Conservation (phyloP, 1,140 invertebrate species). For the Megalonaias nervosa region DNA sequence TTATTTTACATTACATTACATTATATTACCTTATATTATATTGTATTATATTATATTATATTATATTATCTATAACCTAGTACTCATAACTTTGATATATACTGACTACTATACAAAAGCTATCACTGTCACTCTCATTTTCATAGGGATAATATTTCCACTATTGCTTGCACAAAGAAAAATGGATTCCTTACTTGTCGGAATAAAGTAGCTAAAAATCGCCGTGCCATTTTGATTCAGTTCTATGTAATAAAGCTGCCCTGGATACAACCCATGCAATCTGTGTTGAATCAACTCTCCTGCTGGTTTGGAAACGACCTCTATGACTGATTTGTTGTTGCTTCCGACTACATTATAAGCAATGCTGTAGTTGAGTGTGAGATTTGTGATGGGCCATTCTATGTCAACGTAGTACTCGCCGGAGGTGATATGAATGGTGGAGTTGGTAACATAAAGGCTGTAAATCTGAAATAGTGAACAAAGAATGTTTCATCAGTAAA, state of each 20-base stretch:
- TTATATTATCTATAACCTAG: too few species aligned
- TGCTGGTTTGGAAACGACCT: background rate
- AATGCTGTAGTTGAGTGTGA: conserved; percentile 16
- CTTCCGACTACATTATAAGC: background rate
- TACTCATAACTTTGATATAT: too few species aligned
- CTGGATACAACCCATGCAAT: conserved; percentile 16
- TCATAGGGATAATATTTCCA: too few species aligned
- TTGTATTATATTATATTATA: too few species aligned
- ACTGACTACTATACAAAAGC: too few species aligned
- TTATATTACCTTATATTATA: too few species aligned
- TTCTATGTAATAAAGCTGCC: conserved; percentile 18
- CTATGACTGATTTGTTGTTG: background rate
- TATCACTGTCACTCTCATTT: too few species aligned
- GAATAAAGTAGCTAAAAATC: conserved; percentile 4
- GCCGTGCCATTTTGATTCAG: background rate
- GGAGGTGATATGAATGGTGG: conserved; percentile 3
- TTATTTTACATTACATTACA: too few species aligned
- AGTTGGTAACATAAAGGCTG: conserved; percentile 20
- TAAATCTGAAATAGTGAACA: conserved; percentile 22
- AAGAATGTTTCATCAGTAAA: background rate
- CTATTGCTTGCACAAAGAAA: background rate
- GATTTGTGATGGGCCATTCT: conserved; percentile 12
- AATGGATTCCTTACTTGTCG: conserved; percentile 14
- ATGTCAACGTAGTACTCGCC: conserved; percentile 4
- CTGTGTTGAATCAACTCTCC: conserved; percentile 11